Base-by-base conservation (phyloP, 2,113 vertebrate species). In the Lanius collurio region DNA sequence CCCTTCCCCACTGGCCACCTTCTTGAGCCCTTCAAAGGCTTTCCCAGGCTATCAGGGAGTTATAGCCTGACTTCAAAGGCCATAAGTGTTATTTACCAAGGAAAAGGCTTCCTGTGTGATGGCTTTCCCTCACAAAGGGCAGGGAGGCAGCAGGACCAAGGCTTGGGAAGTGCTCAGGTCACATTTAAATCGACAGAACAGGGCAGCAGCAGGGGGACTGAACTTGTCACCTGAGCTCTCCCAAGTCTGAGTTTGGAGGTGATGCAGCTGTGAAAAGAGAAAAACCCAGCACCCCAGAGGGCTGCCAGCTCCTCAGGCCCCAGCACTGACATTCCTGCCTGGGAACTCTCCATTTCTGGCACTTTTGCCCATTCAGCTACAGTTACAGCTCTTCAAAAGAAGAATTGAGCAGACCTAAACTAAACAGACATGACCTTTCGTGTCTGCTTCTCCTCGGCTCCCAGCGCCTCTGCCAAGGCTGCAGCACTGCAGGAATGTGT, bases 11-110 rank as follows among this genome's bases (percentile, higher is more conserved):
- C 21, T 5, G 62, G 53, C 50, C 79, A 83, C 92, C 92, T 77
- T 55, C 92, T 77, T 55, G 10, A 30, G 39, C 81, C 80, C 90
- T 90, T 95, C 89, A 94, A 85, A 97, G 91, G 87, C 88, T 96
- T 97, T 90, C 85, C 15, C 10, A 65, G 65, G 62, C 87, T 82
- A 26, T 26, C 73, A 8, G 31, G 70, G 82, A 67, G 56, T 53
- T 92, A 21, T 4, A 89, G 50, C 83, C 59, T n/a, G 69, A 86
- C 82, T 95, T 95, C 92, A 93, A 84, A 90, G 83, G 26, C 69
- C 39, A 11, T 4, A 13, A 92, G 39, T 14, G 73, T 16, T 63
- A 73, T 87, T 93, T 81, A 31, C 50, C 9, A 27, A 37, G 3
- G 7, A 42, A 64, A 89, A 77, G 18, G 7, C 56, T 93, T 80